Conservation (phyloP, 2,113 vertebrate species). For the Aspidoscelis tigris region DNA sequence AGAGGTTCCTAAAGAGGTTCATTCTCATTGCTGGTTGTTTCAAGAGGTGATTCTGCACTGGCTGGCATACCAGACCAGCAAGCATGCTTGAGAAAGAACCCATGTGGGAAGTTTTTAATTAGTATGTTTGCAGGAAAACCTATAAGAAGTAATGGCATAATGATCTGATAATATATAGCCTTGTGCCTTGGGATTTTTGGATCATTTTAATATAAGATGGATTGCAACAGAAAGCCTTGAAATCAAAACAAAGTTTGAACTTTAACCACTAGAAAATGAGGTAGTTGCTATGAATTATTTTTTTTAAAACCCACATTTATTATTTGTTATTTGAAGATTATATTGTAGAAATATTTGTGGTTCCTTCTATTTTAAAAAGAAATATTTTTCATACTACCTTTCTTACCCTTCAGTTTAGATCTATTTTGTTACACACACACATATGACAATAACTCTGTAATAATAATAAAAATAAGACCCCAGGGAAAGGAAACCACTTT, state of each 20-base stretch:
- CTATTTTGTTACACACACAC: not conserved
- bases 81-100: no score
- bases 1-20: no score
- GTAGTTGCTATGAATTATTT: not conserved
- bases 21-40: no score
- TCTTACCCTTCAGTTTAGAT: not conserved
- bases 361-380: not conserved
- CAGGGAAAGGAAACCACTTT: slow-evolving; percentile 42
- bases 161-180: not conserved
- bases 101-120: no score
- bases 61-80: no score
- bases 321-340: no score
- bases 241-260: not conserved
- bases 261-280: not conserved
- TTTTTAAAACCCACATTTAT: no score
- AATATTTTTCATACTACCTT: not conserved
- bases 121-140: not conserved
- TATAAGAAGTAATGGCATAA: not conserved
- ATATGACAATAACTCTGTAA: not conserved
- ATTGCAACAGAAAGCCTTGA: not conserved
- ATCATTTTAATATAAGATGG: no score
- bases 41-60: no score
- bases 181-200: not conserved
- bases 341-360: not conserved
- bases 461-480: slow-evolving; percentile 49